These are phyloP conservation scores for Phalacrocorax pelagicus DNA, from an alignment of 2,113 vertebrate species.

Conservation along the genomic window DNA sequence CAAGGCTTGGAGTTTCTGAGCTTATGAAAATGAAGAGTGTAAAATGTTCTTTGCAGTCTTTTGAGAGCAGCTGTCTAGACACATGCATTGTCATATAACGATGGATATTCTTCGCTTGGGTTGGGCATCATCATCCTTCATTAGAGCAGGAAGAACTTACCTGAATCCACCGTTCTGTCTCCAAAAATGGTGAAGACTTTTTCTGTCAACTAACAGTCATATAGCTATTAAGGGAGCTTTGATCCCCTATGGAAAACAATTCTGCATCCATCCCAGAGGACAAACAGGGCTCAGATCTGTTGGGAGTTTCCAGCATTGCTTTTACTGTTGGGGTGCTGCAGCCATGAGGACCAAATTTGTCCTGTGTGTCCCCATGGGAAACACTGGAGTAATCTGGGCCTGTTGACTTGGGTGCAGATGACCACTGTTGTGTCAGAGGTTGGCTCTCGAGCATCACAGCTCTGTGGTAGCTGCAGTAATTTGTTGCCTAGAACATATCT, in stretches of 20 bases:
- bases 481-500: background rate
- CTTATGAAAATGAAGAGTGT: background rate
- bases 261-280: background rate
- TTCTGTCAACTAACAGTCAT: background rate
- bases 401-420: background rate
- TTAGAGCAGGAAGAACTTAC: background rate
- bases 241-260: background rate
- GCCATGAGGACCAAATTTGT: background rate
- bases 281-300: background rate
- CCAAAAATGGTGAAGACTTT: background rate
- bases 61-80: slow-evolving; percentile 14
- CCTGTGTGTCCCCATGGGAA: background rate
- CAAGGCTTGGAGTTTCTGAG: background rate
- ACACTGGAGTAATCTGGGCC: background rate
- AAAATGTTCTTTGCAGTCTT: slow-evolving; percentile 28
- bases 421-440: rapidly evolving
- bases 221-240: background rate
- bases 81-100: background rate
- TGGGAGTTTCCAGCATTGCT: background rate
- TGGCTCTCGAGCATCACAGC: background rate
- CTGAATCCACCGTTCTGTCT: background rate
- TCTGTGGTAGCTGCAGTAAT: background rate
- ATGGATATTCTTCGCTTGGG: background rate
- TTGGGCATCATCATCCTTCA: background rate
- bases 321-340: background rate